phyloP scores from a whole-genome alignment of 1,140 invertebrate species.

The Lepeophtheirus salmonis region DNA sequence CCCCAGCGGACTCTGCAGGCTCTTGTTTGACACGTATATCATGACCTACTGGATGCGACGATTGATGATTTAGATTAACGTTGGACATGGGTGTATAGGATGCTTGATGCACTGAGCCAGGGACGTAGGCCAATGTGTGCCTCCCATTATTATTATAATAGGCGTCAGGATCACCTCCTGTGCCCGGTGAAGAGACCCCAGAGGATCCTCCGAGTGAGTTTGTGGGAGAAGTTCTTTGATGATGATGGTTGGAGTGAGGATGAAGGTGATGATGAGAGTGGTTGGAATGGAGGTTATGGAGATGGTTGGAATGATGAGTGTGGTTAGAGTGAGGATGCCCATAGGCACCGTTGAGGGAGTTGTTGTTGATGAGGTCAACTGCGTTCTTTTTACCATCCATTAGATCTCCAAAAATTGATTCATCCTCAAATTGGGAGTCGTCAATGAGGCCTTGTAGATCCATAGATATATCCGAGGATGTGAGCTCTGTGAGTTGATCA shows the following conservation, averaged over 20 bases:
- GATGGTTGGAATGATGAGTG: background rate
- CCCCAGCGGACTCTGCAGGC: constrained; percentile 44
- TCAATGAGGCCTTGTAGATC: constrained; percentile 72
- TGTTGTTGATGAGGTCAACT: constrained; percentile 31
- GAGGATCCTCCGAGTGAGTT: constrained; percentile 19
- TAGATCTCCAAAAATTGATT: constrained; percentile 56
- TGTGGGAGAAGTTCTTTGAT: constrained; percentile 25
- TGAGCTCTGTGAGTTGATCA: constrained; percentile 59
- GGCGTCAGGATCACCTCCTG: background rate
- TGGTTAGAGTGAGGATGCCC: constrained; percentile 11
- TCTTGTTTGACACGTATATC: constrained; percentile 54
- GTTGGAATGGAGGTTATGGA: background rate
- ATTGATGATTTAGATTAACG: too few relatives aligned
- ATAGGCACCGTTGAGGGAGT: constrained; percentile 30
- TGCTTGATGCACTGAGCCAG: constrained; percentile 62
- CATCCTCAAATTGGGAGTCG: constrained; percentile 61
- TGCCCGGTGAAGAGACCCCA: constrained; percentile 18
- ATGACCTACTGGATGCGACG: too few relatives aligned
- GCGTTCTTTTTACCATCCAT: constrained; percentile 26
- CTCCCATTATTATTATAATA: constrained; percentile 32
- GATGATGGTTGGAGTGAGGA: constrained; percentile 19
- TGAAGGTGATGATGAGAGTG: background rate
- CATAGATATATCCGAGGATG: constrained; percentile 65
- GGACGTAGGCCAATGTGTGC: constrained; percentile 62
- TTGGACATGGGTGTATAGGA: constrained; percentile 33